Evolutionary conservation across 2,888 invertebrate species (phyloP), one percentile per base, ranked within the genome.

Genomic region (Laspeyria flexula): DNA sequence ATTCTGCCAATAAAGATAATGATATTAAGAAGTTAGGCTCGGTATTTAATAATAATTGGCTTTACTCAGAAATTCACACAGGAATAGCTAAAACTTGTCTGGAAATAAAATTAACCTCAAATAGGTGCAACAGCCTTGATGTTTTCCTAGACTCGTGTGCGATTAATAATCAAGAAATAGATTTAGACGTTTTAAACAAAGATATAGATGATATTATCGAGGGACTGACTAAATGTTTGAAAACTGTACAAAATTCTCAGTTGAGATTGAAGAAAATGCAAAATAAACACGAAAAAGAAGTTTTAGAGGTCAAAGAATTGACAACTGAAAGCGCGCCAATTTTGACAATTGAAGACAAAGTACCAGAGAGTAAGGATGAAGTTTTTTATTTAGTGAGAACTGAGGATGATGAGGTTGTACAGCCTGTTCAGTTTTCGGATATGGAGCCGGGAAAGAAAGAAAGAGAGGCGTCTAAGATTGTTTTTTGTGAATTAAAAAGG

Each of bases 301-400:
- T 75, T 1, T 54, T 60, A 2, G 55, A 58, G 16, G 54, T 57
- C 10, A 63, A 65, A n/a, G 71, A 31, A 6, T 3, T 31, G 31
- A 31, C 64, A 10, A 54, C 71, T 1, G 81, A 82, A 49, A 73
- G 65, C 3, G 64, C 54, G 13, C 59, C 59, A 0, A 64, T 89
- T 60, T 71, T 86, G 37, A 82, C 73, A 73, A 86, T 92, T 43
- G 88, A 85, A 65, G 85, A 90, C 46, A 72, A 62, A 40, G 83
- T 81, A 21, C 86, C 85, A 39, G 88, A 86, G 59, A 70, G 80
- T 12, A 87, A 71, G 58, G 93, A 93, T 64, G 92, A 93, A 74
- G 93, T 93, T 39, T 93, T 89, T 66, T 93, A 89, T 74, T 90
- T 81, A 29, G 69, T 90, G 0, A 90, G 79, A 72, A 91, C 88